phyloP scores from a whole-genome alignment of 2,888 invertebrate genomes.

The Scaptomyza parva region DNA sequence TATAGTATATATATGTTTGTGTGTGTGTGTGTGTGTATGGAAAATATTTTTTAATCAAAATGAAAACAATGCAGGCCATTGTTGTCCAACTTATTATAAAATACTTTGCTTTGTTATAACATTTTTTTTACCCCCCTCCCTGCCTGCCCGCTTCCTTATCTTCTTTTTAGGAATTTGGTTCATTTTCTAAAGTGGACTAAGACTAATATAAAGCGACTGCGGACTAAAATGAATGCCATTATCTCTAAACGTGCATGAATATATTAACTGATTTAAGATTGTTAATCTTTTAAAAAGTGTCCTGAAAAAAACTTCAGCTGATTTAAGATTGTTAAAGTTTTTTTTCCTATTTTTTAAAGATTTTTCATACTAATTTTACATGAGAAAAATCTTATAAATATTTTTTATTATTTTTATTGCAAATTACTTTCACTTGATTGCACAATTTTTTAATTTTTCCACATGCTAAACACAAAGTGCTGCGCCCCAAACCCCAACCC shows the following conservation, averaged over 20 bases:
- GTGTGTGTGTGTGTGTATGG: neutral
- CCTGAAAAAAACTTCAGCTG: too few relatives aligned
- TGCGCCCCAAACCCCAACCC: constrained; percentile 2
- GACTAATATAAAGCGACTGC: constrained; percentile 15
- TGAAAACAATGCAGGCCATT: constrained; percentile 73
- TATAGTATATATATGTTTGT: constrained; percentile 31
- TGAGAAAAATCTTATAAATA: neutral
- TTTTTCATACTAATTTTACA: neutral
- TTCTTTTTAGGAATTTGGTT: constrained; percentile 29
- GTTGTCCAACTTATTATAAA: constrained; percentile 66
- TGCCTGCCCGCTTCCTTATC: neutral
- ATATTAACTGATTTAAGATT: constrained; percentile 26
- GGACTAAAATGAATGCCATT: constrained; percentile 60
- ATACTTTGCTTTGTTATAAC: constrained; percentile 54
- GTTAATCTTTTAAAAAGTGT: neutral
- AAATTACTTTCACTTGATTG: constrained; percentile 24
- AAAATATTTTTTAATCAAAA: constrained; percentile 70
- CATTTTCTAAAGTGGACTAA: constrained; percentile 62
- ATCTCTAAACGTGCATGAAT: constrained; percentile 48
- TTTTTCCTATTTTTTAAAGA: neutral
- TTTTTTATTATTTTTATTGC: neutral
- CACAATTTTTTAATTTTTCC: constrained; percentile 28
- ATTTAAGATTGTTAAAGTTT: constrained; percentile 11
- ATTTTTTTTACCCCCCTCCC: constrained; percentile 10
- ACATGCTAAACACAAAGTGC: constrained; percentile 16